Percentiles rank a stretch among this genome's conserved stretches.
These are phyloP conservation scores for Tauraco hartlaubi DNA, from an alignment of 2,797 vertebrate species.

Conservation along the genomic window DNA sequence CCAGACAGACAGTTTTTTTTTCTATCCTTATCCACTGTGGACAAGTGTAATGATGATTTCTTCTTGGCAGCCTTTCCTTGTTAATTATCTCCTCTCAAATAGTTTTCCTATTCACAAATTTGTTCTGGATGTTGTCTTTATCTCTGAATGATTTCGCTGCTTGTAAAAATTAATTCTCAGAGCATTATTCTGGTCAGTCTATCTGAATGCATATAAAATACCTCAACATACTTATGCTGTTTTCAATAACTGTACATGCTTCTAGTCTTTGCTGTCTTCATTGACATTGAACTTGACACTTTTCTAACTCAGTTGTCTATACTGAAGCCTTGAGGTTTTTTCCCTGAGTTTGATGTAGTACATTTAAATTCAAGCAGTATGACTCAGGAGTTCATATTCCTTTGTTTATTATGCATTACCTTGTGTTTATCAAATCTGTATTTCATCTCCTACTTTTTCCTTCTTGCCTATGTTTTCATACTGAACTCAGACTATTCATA, in stretches of 20 bases:
- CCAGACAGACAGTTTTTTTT: not conserved
- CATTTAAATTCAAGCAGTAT: not conserved
- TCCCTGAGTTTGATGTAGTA: not conserved
- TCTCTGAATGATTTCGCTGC: not conserved
- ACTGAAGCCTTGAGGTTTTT: not conserved
- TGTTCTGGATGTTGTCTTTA: not conserved
- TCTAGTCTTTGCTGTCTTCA: not conserved
- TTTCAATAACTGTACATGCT: not conserved
- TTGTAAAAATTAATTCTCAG: not conserved
- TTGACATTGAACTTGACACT: not conserved
- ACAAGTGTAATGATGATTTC: not conserved
- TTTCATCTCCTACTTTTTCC: not conserved
- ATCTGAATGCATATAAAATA: not conserved
- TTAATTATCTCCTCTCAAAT: not conserved
- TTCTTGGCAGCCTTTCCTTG: not conserved
- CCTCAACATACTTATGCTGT: not conserved
- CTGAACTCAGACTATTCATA: not conserved
- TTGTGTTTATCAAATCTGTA: not conserved
- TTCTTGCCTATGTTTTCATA: not conserved
- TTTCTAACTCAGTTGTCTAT: not conserved
- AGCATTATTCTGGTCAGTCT: too few species aligned
- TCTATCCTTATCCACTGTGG: not conserved
- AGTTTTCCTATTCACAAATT: not conserved
- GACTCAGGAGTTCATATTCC: not conserved
- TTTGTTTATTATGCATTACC: not conserved